Conservation (phyloP, 2,888 invertebrate genomes). For the Coecobrya sp. region DNA sequence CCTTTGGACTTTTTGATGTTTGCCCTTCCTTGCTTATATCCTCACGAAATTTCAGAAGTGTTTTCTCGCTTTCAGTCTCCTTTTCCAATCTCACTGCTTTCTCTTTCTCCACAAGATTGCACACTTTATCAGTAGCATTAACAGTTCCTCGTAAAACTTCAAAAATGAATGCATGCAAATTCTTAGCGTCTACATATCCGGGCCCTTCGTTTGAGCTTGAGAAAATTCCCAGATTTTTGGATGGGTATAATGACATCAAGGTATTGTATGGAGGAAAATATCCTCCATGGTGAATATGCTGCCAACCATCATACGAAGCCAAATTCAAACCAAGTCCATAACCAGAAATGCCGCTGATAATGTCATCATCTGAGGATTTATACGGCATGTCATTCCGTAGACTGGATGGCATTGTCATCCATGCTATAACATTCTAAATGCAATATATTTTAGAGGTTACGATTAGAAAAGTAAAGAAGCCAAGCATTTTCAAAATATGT, state of each 20-base stretch:
- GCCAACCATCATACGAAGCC: not conserved
- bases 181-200: not conserved
- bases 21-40: not conserved
- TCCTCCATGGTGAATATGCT: slow-evolving; percentile 15
- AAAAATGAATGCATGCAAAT: slow-evolving; percentile 35
- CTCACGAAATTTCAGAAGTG: not conserved
- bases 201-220: slow-evolving; percentile 10
- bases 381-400: too few species aligned
- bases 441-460: not conserved
- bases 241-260: slow-evolving; percentile 3
- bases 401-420: slow-evolving; percentile 16
- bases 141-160: not conserved
- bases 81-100: not conserved
- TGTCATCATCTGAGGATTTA: not conserved
- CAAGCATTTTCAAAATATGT: not conserved
- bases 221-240: slow-evolving; percentile 29
- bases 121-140: not conserved
- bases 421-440: slow-evolving; percentile 21
- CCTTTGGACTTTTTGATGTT: not conserved
- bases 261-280: slow-evolving; percentile 14
- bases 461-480: not conserved
- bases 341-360: not conserved
- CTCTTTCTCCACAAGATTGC: not conserved
- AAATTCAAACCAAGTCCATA: slow-evolving; percentile 30
- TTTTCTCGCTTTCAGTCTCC: not conserved